Conservation (phyloP, 2,797 vertebrate genomes). For the Loriculus beryllinus region DNA sequence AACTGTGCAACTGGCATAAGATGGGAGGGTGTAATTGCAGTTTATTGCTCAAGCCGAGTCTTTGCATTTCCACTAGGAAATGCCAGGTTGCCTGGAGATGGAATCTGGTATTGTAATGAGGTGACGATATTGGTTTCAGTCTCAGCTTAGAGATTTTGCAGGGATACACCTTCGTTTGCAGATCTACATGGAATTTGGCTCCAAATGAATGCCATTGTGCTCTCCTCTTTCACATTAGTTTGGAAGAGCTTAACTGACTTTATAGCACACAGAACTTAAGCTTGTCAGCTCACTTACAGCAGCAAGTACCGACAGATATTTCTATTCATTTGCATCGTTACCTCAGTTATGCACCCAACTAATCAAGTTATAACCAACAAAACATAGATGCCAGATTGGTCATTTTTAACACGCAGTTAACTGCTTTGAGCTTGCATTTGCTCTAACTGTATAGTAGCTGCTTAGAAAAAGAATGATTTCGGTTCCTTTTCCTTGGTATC, state of each 20-base stretch:
- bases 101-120: background rate
- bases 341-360: background rate
- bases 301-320: background rate
- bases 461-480: background rate
- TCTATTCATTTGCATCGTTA: background rate
- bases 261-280: background rate
- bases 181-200: background rate
- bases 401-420: background rate
- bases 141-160: background rate
- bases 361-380: background rate
- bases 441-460: background rate
- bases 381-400: background rate
- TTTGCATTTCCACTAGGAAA: background rate
- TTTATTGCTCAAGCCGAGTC: background rate
- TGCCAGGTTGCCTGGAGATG: background rate
- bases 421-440: background rate
- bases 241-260: conserved; percentile 5
- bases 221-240: background rate
- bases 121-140: background rate
- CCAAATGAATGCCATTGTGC: background rate
- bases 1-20: rapidly evolving
- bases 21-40: background rate
- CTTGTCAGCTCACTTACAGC: background rate
- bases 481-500: background rate
- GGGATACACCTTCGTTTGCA: background rate